phyloP scores from a whole-genome alignment of 2,888 invertebrate genomes.

The Dascillus cervinus region DNA sequence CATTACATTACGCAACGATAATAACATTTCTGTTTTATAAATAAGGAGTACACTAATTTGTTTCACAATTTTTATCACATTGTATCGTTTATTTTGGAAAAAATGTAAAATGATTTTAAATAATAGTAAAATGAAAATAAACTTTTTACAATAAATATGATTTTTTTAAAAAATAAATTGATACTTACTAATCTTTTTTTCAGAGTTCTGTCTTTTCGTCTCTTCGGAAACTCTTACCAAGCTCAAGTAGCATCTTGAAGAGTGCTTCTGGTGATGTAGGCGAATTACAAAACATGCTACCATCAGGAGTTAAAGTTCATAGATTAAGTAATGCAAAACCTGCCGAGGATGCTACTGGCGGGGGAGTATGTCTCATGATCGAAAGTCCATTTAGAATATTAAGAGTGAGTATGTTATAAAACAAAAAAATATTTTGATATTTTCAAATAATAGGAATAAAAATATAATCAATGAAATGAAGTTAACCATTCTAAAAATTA shows the following conservation, averaged over 20 bases:
- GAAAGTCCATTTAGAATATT: slow-evolving; percentile 69
- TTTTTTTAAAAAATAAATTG: neutral
- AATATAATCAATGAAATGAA: no score
- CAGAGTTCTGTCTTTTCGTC: slow-evolving; percentile 9
- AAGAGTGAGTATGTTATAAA: slow-evolving; percentile 48
- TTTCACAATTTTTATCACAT: no score
- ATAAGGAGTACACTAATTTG: no score
- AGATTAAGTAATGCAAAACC: slow-evolving; percentile 16
- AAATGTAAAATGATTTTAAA: no score
- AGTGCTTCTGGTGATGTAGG: slow-evolving; percentile 37
- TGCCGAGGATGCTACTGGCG: slow-evolving; percentile 28
- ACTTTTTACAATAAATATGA: no score
- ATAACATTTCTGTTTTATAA: no score
- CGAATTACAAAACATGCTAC: slow-evolving; percentile 53
- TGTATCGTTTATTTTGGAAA: no score
- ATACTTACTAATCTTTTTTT: slow-evolving; percentile 1
- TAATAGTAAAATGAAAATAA: no score
- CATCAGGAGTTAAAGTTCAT: slow-evolving; percentile 29
- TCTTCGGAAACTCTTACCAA: slow-evolving; percentile 4
- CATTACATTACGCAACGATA: neutral
- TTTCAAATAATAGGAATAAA: no score
- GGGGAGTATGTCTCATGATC: slow-evolving; percentile 65
- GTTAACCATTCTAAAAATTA: no score
- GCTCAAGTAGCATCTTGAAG: slow-evolving; percentile 16
- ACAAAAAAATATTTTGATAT: neutral